These are phyloP conservation scores for Venustaconcha ellipsiformis DNA, from an alignment of 1,140 invertebrate species.

Conservation along the genomic window DNA sequence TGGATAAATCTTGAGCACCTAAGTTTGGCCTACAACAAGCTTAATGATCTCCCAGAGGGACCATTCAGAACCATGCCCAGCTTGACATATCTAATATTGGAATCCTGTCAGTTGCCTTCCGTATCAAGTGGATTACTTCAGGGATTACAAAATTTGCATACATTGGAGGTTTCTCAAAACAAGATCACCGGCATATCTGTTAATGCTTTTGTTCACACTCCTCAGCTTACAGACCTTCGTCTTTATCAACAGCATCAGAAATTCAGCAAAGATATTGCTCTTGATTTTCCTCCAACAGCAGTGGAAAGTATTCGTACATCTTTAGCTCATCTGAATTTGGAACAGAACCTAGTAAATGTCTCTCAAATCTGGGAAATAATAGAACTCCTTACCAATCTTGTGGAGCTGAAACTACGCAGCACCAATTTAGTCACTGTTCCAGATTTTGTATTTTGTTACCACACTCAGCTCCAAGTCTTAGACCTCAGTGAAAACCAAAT, in stretches of 20 bases:
- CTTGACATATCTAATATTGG: slow-evolving; percentile 89
- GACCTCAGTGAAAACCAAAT: slow-evolving; percentile 47
- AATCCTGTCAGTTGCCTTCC: slow-evolving; percentile 88
- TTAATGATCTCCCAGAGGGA: slow-evolving; percentile 82
- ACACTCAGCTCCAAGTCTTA: slow-evolving; percentile 31
- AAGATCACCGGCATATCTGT: slow-evolving; percentile 36
- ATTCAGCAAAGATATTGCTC: slow-evolving; percentile 2
- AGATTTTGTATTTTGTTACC: slow-evolving; percentile 35
- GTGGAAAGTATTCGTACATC: slow-evolving; percentile 27
- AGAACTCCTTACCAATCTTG: slow-evolving; percentile 26
- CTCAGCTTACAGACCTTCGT: slow-evolving; percentile 31
- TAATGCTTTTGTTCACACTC: slow-evolving; percentile 37
- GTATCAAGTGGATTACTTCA: slow-evolving; percentile 80
- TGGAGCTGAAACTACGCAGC: slow-evolving; percentile 26
- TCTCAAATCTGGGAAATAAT: slow-evolving; percentile 38
- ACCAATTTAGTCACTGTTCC: slow-evolving; percentile 38
- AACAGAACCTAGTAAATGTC: slow-evolving; percentile 18
- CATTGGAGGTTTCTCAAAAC: slow-evolving; percentile 43
- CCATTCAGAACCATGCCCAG: slow-evolving; percentile 85
- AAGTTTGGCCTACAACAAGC: slow-evolving; percentile 89
- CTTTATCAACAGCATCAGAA: slow-evolving; percentile 33
- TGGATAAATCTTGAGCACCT: slow-evolving; percentile 74
- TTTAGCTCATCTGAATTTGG: slow-evolving; percentile 23
- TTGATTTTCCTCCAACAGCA: slow-evolving; percentile 5
- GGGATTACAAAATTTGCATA: slow-evolving; percentile 34